Evolutionary conservation across 2,888 invertebrate species (phyloP).

Genomic region (Lymantria monacha): DNA sequence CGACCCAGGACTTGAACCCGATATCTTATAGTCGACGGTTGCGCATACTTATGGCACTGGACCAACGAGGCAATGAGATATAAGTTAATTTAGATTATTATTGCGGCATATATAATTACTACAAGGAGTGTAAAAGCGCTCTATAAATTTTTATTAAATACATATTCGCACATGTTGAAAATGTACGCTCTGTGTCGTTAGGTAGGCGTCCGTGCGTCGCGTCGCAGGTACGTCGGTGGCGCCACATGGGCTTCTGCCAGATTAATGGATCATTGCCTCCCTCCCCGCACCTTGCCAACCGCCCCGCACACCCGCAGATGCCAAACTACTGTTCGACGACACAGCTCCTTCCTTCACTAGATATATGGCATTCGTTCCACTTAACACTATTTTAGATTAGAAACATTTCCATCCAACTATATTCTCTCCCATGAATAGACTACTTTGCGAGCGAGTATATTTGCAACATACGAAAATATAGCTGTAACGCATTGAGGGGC

Average conservation of each 20-base stretch:
- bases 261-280: constrained; percentile 93
- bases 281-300: constrained; percentile 84
- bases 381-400: constrained; percentile 50
- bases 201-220: constrained; percentile 79
- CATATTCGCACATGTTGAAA: constrained; percentile 63
- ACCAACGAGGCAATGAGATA: too few species aligned
- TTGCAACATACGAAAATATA: constrained; percentile 39
- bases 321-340: constrained; percentile 75
- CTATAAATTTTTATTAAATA: constrained; percentile 40
- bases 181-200: constrained; percentile 69
- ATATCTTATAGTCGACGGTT: too few species aligned
- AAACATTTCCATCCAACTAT: constrained; percentile 19
- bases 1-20: too few species aligned
- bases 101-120: constrained; percentile 2
- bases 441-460: constrained; percentile 23
- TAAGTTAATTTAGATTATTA: too few species aligned
- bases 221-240: constrained; percentile 83
- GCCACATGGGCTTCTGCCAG: constrained; percentile 91
- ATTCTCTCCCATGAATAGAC: constrained; percentile 18
- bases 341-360: constrained; percentile 62
- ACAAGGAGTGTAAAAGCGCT: constrained; percentile 20
- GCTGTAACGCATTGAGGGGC: constrained; percentile 33
- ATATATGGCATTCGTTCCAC: constrained; percentile 60
- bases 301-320: constrained; percentile 61
- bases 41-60: too few species aligned